phyloP scores from a whole-genome alignment of 2,888 invertebrate species.

The Drosophila mettleri region DNA sequence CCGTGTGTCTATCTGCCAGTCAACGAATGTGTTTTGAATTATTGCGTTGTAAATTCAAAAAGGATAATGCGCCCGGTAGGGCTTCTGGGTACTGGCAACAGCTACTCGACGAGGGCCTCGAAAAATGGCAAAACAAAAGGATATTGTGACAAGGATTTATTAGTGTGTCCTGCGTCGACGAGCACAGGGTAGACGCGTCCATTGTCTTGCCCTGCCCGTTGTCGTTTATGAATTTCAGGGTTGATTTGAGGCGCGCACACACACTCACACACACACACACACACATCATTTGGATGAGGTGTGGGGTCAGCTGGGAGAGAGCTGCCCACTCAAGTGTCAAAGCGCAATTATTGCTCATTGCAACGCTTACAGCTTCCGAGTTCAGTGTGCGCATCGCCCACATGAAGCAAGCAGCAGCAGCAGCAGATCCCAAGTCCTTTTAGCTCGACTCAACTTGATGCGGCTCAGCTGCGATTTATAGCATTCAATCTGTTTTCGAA shows the following conservation, averaged over 20 bases:
- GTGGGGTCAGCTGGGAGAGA: conserved; percentile 26
- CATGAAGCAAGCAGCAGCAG: conserved; percentile 13
- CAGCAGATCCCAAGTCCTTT: conserved; percentile 27
- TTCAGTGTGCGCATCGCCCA: conserved; percentile 10
- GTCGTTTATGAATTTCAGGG: conserved; percentile 63
- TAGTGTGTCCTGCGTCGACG: conserved; percentile 51
- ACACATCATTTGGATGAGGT: not conserved
- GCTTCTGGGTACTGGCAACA: conserved; percentile 23
- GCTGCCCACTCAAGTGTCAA: conserved; percentile 58
- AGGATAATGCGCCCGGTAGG: conserved; percentile 59
- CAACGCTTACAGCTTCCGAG: conserved; percentile 40
- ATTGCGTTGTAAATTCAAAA: conserved; percentile 79
- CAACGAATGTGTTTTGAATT: conserved; percentile 79
- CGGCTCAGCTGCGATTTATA: conserved; percentile 63
- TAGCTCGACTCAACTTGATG: conserved; percentile 18
- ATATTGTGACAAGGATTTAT: conserved; percentile 80
- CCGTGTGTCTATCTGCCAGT: conserved; percentile 56
- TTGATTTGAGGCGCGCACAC: conserved; percentile 54
- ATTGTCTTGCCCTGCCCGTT: conserved; percentile 57
- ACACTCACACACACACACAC: conserved; percentile 9
- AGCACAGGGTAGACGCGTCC: conserved; percentile 41
- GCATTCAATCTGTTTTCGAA: conserved; percentile 60
- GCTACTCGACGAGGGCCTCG: conserved; percentile 29
- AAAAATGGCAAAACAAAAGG: conserved; percentile 78
- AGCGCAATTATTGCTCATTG: conserved; percentile 68